Evolutionary conservation across 2,797 vertebrate species (phyloP).

Genomic region (Ceryle rudis): DNA sequence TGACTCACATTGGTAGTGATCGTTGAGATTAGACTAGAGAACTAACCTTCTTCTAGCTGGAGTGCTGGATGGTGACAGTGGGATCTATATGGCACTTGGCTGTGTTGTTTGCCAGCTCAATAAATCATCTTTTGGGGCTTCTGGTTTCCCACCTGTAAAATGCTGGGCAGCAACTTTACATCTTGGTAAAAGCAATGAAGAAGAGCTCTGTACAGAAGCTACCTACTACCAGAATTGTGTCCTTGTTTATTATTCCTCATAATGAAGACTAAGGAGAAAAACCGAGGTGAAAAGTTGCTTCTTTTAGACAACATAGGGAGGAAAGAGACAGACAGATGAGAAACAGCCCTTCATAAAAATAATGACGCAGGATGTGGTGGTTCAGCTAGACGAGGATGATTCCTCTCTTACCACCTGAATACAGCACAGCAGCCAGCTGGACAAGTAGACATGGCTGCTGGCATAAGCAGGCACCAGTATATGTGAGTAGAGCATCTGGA

Average conservation of each 20-base stretch:
- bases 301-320: not conserved
- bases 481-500: not conserved
- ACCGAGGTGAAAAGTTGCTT: not conserved
- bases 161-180: not conserved
- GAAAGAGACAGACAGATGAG: not conserved
- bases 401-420: not conserved
- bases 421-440: not conserved
- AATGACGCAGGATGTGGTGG: not conserved
- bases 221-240: not conserved
- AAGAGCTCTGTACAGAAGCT: not conserved
- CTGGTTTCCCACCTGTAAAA: not conserved
- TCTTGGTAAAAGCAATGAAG: not conserved
- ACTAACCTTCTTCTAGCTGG: not conserved
- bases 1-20: constrained; percentile 37
- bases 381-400: not conserved
- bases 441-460: not conserved
- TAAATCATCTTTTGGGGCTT: not conserved
- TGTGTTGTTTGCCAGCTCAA: not conserved
- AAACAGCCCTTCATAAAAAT: not conserved
- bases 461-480: not conserved
- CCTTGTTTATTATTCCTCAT: not conserved
- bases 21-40: not conserved
- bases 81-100: not conserved
- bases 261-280: not conserved
- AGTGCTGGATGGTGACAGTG: not conserved